Base-by-base conservation (phyloP, 2,888 invertebrate genomes). In the Andrena hattorfiana region DNA sequence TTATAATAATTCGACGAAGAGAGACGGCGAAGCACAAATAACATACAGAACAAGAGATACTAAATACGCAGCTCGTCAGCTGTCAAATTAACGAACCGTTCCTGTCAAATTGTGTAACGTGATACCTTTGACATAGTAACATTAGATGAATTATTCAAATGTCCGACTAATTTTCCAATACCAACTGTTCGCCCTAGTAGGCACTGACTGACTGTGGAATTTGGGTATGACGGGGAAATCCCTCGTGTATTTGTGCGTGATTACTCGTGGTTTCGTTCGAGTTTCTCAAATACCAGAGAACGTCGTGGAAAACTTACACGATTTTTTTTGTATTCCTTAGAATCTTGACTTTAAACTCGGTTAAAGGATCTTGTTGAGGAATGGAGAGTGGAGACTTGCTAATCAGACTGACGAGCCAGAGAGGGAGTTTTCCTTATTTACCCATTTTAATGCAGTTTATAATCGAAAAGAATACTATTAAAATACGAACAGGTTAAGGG, bases 21-120 rank as follows among this genome's bases (percentile, higher is more conserved):
- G 35, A 32, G 42, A 13, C 16, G 10, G 3, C 48, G 56, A 28
- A 72, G 35, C 42, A 35, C 8, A n/a, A 51, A n/a, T 20, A 56
- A 48, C 23, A 42, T 16, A 42, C 16, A 66, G 60, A 28, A 42
- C 28, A 59, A n/a, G 71, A 76, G 64, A 59, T 62, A 75, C 79
- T 86, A 86, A 90, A 90, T 90, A 88, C 68, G 88, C 85, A 85
- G 80, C 88, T 85, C 87, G 90, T 92, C 91, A 91, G 88, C 87
- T 92, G 92, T 92, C 93, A 92, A 93, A 92, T 93, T 93, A 93
- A 89, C 87, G 87, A 86, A 88, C 90, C 88, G 90, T 90, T 90
- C 89, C 91, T 89, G 92, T 92, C 92, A 92, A 92, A 92, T 90
- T 91, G 89, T 90, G 90, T 91, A 90, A 89, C 88, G 83, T 81